Evolutionary conservation across 2,888 invertebrate genomes (phyloP), one percentile per base, ranked within the genome.

Genomic region (Shargacucullia verbasci): DNA sequence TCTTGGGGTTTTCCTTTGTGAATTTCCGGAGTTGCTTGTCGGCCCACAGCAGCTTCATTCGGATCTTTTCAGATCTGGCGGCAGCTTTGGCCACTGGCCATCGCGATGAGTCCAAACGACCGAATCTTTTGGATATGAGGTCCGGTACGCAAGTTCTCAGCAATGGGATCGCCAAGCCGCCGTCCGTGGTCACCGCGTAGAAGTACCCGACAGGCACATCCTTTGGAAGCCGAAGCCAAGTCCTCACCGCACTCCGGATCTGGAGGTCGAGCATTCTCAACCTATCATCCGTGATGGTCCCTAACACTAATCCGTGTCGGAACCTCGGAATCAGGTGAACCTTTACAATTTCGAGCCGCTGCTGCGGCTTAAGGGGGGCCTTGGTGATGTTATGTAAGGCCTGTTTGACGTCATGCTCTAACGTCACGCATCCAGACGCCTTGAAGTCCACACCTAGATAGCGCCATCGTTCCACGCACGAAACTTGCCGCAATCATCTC

Each of bases 281-380:
- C 33, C 73, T 63, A 0, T 68, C 66, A 25, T 73, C 71, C 63
- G 67, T 43, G 7, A 75, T 59, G 12, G 70, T 71, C 1, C 80
- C 85, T 2, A 88, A 44, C 40, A 82, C 82, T 9, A 90, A 40
- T 6, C 70, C 57, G 59, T 89, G 88, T 39, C 81, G 61, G 59
- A 81, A 83, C 39, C 82, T 76, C n/a, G 87, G 88, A 12, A 90
- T 64, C 33, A 90, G 74, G 73, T 85, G 60, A 78, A 2, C 73
- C 59, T 84, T 69, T 39, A 89, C 59, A 0, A 86, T 60, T 40
- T 82, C 76, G 9, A 88, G 47, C 65, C 85, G 76, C 56, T 89
- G 88, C 52, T 83, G 83, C 3, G 87, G 88, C 60, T 45, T 65
- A 60, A 13, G 73, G 60, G 38, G 83, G 72, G 43, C 82, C 72